These are phyloP conservation scores for Eptatretus burgeri DNA, from an alignment of 2,113 vertebrate genomes.

Conservation along the genomic window DNA sequence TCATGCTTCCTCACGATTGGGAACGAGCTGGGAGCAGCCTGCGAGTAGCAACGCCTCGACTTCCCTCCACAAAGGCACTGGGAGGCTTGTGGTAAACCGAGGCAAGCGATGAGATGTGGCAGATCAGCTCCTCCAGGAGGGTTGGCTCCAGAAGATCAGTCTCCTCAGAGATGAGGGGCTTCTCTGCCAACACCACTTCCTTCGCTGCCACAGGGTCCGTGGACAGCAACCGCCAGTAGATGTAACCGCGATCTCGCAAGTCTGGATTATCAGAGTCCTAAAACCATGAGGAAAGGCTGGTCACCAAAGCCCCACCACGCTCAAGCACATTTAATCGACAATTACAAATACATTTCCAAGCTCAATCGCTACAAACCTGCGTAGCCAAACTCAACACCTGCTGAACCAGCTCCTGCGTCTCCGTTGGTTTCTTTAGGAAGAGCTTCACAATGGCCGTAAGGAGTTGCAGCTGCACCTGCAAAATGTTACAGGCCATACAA, in stretches of 20 bases:
- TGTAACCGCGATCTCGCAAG: constrained; percentile 84
- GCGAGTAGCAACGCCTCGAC: constrained; percentile 59
- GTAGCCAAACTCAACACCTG: constrained; percentile 85
- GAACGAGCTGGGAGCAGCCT: constrained; percentile 32
- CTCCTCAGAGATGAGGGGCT: constrained; percentile 83
- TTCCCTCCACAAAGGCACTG: constrained; percentile 88
- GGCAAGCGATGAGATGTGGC: constrained; percentile 79
- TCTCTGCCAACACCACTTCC: constrained; percentile 83
- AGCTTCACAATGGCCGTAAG: constrained; percentile 83
- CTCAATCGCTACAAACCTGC: constrained; percentile 30
- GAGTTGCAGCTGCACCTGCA: constrained; percentile 62
- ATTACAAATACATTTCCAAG: background rate
- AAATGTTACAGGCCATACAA: background rate
- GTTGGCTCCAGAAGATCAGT: constrained; percentile 85
- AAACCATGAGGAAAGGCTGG: background rate
- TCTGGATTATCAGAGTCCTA: constrained; percentile 97
- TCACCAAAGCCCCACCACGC: background rate
- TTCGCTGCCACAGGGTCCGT: constrained; percentile 91
- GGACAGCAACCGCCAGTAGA: constrained; percentile 91
- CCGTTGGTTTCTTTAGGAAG: constrained; percentile 78
- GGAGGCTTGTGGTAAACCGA: constrained; percentile 93
- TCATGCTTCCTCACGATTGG: constrained; percentile 6
- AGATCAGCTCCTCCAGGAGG: constrained; percentile 71
- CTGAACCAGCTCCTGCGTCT: constrained; percentile 80
- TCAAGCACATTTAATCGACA: too few species aligned